Evolutionary conservation across 2,888 invertebrate species (phyloP).

Genomic region (Lasioglossum pauxillum): DNA sequence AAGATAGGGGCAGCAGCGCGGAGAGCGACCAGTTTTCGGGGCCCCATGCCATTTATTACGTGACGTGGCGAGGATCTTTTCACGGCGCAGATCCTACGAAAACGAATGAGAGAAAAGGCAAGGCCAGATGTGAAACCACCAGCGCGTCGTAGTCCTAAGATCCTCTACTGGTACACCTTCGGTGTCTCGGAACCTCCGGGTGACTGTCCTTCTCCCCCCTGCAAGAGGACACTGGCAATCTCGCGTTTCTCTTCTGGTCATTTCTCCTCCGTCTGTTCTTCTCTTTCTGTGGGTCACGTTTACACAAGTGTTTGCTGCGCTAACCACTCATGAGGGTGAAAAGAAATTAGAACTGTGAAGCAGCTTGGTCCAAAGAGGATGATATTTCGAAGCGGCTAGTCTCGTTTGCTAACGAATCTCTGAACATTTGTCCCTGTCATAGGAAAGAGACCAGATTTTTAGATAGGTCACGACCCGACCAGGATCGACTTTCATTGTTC

Average conservation of each 20-base stretch:
- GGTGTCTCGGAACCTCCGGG: conserved; percentile 41
- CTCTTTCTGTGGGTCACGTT: conserved; percentile 62
- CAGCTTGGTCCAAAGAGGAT: background rate
- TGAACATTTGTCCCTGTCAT: conserved; percentile 24
- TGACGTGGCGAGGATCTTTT: conserved; percentile 73
- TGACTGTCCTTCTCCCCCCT: conserved; percentile 25
- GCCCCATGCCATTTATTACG: conserved; percentile 77
- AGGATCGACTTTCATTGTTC: conserved; percentile 32
- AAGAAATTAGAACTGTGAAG: conserved; percentile 25
- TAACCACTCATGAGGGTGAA: background rate
- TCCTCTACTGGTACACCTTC: conserved; percentile 55
- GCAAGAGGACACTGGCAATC: conserved; percentile 43
- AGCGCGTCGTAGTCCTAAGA: conserved; percentile 24
- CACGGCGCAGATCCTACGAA: conserved; percentile 66
- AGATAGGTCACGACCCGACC: conserved; percentile 24
- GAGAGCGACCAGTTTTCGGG: conserved; percentile 78
- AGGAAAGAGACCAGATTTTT: conserved; percentile 25
- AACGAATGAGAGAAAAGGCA: conserved; percentile 47
- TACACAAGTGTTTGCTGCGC: conserved; percentile 64
- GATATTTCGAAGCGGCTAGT: conserved; percentile 25
- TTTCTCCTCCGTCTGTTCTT: conserved; percentile 9
- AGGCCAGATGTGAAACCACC: conserved; percentile 69
- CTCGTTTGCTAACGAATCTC: conserved; percentile 31
- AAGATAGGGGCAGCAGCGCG: conserved; percentile 75
- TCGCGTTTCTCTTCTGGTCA: conserved; percentile 62